phyloP scores from a whole-genome alignment of 2,888 invertebrate species.

The Malacosoma neustria region DNA sequence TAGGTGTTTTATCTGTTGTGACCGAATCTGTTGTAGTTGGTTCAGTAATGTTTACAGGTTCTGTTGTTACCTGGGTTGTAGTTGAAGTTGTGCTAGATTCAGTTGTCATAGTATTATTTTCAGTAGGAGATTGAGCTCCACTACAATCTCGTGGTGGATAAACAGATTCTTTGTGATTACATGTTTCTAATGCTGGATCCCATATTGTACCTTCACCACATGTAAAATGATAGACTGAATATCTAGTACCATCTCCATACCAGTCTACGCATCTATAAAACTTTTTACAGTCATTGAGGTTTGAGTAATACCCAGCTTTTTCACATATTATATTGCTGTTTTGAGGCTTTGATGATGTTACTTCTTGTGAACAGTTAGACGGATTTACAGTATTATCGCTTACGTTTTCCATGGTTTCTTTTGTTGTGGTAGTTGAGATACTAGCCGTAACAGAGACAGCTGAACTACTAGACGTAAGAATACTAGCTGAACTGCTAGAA shows the following conservation, averaged over 20 bases:
- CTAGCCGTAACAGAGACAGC: slow-evolving; percentile 6
- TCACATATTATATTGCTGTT: slow-evolving; percentile 54
- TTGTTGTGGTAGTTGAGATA: slow-evolving; percentile 21
- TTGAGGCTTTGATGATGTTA: slow-evolving; percentile 31
- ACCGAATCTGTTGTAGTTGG: slow-evolving; percentile 16
- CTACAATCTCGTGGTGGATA: slow-evolving; percentile 72
- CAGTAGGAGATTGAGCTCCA: slow-evolving; percentile 34
- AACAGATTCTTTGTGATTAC: slow-evolving; percentile 79
- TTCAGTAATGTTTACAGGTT: slow-evolving; percentile 14
- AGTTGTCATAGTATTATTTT: slow-evolving; percentile 16
- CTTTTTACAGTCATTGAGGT: slow-evolving; percentile 77
- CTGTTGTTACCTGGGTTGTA: slow-evolving; percentile 14
- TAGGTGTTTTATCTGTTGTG: slow-evolving; percentile 12
- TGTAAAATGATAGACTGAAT: slow-evolving; percentile 78
- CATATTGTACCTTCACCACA: slow-evolving; percentile 83
- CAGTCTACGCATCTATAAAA: slow-evolving; percentile 80
- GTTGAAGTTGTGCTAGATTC: slow-evolving; percentile 8
- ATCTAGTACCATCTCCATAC: slow-evolving; percentile 68
- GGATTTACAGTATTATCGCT: slow-evolving; percentile 25
- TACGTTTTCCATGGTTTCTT: too few relatives aligned
- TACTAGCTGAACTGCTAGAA: slow-evolving; percentile 12
- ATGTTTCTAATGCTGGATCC: slow-evolving; percentile 79
- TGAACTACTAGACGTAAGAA: slow-evolving; percentile 8
- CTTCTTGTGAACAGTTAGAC: slow-evolving; percentile 32
- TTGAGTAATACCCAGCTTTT: slow-evolving; percentile 76